Base-by-base conservation (phyloP, 1,140 invertebrate genomes). In the Brachionus asplanchnoidis region DNA sequence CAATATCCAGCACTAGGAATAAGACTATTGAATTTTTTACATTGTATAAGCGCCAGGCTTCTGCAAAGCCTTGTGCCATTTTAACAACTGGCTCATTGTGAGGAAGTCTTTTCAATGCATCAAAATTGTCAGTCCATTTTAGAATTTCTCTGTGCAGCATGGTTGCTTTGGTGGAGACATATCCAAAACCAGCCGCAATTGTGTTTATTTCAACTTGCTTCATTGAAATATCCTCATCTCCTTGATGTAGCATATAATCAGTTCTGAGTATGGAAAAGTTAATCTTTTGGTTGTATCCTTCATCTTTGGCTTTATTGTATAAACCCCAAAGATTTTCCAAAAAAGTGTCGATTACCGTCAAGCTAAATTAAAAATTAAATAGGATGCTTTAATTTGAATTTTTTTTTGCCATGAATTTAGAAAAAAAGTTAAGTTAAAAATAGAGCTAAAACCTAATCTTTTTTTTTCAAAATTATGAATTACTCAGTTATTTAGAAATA, bases 161-260 rank as follows among this genome's bases (percentile, higher is more conserved):
- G 8, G 40, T 23, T 14, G 79, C 79, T 44, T 68, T 65, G 36
- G 79, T 82, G 0, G 53, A 60, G 3, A 82, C 79, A 26, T 82
- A 82, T 26, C 79, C 53, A 28, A 82, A 82, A 42, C 79, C 79
- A 68, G 79, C 79, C 12, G 79, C 79, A 4, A 82, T 82, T 68
- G 79, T 82, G 28, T 82, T 82, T 82, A 82, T 82, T 68, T 82
- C 79, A 44, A 82, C 79, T 65, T 82, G 79, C n/a, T 82, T 82
- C 79, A 82, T 82, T 42, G 17, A 42, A 44, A 82, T 28, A 46
- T 44, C 8, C 36, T 82, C 32, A 82, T 14, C 32, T 20, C 17
- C 11, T 42, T 68, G 79, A 82, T 82, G 79, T 82, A 68, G 14
- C 79, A 82, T 82, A 20, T 82, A 82, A 82, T 82, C 79, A 23